Evolutionary conservation across 2,797 vertebrate species (phyloP), one percentile per base, ranked within the genome.

Genomic region (Onychomys torridus): DNA sequence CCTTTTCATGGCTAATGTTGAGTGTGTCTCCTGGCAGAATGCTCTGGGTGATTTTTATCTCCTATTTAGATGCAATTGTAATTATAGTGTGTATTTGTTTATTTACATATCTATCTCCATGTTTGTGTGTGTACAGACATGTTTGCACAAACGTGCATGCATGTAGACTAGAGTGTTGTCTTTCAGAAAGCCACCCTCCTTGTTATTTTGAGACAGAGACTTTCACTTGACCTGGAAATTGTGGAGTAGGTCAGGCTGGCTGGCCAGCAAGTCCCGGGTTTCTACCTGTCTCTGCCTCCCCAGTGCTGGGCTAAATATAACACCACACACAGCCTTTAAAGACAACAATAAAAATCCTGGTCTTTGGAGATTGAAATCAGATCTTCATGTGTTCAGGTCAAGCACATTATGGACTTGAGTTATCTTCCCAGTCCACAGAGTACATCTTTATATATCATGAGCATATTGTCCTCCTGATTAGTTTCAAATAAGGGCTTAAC

Each of bases 401-500:
- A 81, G 78, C 0, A 3, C 34, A 55, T 86, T 52, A 71, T 34
- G 49, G 43, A 55, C 52, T 49, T 86, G 65, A 71, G 84, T 23
- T 19, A 73, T 73, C 49, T 29, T 57, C 49, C n/a, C 23, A 71
- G 67, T 14, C 29, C 49, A 87, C 16, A 55, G 61, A 49, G 27
- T 37, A 29, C 34, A 57, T 85, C 87, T 61, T 21, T 87, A 25
- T 57, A n/a, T 69, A 67, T 46, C 34, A 82, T 0, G 1, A 75
- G 27, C 11, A 29, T 12, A 29, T 87, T 90, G 57, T 83, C 81
- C 88, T 93, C 34, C 67, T 77, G 65, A 79, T 10, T 23, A 27
- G 69, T 93, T 95, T 94, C 55, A 85, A 89, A 86, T 25, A 77
- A 46, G 29, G 63, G 34, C 37, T 84, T 96, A 92, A 65, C 87